A percentile compares a stretch with the other conserved stretches of the same genome.
phyloP scores from a whole-genome alignment of 2,113 vertebrate species.

The Antechinus flavipes region DNA sequence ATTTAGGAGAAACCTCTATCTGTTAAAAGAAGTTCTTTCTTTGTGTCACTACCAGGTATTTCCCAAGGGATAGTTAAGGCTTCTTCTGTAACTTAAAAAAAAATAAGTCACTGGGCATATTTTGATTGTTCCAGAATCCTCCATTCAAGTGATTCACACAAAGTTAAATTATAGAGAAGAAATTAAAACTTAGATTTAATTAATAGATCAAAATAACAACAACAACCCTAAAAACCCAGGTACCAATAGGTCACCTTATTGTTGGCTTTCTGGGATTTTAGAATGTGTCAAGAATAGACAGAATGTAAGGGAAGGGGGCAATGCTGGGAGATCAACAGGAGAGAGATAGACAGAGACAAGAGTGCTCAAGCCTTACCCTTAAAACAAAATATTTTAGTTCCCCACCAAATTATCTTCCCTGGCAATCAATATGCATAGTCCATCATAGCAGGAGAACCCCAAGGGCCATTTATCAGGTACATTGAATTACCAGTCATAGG shows the following conservation, averaged over 20 bases:
- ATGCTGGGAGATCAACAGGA: background rate
- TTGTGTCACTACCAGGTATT: background rate
- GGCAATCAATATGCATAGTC: background rate
- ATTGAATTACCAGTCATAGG: background rate
- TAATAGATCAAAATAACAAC: background rate
- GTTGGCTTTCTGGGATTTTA: no score
- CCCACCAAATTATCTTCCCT: background rate
- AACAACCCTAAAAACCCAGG: no score
- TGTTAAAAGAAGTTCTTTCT: background rate
- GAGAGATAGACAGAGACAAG: background rate
- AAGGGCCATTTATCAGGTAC: conserved; percentile 29
- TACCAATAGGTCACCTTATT: no score
- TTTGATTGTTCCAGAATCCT: background rate
- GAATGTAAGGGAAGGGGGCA: background rate
- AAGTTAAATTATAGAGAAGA: background rate
- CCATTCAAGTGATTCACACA: background rate
- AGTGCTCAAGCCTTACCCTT: background rate
- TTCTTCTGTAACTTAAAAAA: background rate
- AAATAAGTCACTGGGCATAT: background rate
- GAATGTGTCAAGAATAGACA: background rate
- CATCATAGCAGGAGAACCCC: background rate
- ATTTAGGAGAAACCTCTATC: background rate
- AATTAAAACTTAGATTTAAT: background rate
- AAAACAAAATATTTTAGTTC: background rate
- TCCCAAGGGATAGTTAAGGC: background rate